Evolutionary conservation across 2,797 vertebrate species (phyloP).

Genomic region (Tangara arthus): DNA sequence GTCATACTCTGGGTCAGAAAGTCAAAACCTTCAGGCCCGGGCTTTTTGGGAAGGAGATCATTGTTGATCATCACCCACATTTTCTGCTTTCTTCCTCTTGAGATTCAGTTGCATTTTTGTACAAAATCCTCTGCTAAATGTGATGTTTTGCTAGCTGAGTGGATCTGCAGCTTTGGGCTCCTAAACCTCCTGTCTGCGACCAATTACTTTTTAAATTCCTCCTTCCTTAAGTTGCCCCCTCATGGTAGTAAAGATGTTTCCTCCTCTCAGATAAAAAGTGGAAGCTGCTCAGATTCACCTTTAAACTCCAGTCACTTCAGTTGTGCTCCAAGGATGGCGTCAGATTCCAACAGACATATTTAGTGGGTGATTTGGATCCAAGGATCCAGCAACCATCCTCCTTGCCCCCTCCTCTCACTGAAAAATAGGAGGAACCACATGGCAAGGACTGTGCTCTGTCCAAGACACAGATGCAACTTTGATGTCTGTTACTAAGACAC

Average conservation of each 20-base stretch:
- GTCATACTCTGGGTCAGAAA: neutral
- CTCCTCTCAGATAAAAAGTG: neutral
- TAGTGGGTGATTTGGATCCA: neutral
- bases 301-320: neutral
- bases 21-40: neutral
- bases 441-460: neutral
- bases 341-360: neutral
- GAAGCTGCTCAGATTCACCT: neutral
- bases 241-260: neutral
- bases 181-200: neutral
- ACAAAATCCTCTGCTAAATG: neutral
- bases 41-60: neutral
- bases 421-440: rapidly evolving
- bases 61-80: neutral
- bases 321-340: neutral
- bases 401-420: neutral
- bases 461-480: neutral
- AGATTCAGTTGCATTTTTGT: neutral
- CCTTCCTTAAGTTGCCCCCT: neutral
- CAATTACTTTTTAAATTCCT: neutral
- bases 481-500: neutral
- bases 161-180: neutral
- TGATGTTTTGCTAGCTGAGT: neutral
- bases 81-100: neutral
- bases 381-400: neutral